These are phyloP conservation scores for Urocolius indicus DNA, from an alignment of 2,113 vertebrate genomes.

Conservation along the genomic window DNA sequence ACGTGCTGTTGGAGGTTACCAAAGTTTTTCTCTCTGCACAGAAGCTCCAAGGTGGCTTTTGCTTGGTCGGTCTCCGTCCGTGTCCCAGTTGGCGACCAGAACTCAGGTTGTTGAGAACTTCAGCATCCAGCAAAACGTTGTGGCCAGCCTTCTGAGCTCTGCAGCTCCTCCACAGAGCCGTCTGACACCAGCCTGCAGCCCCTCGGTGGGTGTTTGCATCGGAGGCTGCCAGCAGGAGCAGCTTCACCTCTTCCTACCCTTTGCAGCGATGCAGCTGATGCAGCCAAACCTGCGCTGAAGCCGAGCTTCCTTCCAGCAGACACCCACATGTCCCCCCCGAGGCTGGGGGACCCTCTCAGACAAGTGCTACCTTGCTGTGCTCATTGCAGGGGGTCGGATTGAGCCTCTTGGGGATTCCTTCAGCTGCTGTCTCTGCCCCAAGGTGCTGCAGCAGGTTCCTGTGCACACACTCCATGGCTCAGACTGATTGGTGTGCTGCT, in stretches of 20 bases:
- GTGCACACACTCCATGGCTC: rapidly evolving
- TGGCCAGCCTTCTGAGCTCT: background rate
- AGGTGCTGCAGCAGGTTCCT: background rate
- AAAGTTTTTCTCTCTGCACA: background rate
- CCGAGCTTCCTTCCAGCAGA: background rate
- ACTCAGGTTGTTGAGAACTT: background rate
- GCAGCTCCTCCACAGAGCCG: background rate
- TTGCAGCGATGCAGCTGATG: background rate
- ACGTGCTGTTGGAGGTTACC: rapidly evolving
- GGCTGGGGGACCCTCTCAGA: background rate
- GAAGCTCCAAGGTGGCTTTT: rapidly evolving
- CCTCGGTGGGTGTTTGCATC: background rate
- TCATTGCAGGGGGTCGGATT: rapidly evolving
- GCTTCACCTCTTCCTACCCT: background rate
- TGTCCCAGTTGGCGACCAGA: rapidly evolving
- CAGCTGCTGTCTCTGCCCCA: rapidly evolving
- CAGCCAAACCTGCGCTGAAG: background rate
- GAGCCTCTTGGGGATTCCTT: background rate
- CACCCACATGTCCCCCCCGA: rapidly evolving
- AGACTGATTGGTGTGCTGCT: rapidly evolving
- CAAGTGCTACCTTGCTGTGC: rapidly evolving
- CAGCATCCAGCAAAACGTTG: rapidly evolving
- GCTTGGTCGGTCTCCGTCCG: rapidly evolving
- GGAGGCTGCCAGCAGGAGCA: background rate
- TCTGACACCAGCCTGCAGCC: rapidly evolving